These are phyloP conservation scores for Cataglyphis rosenhaueri DNA, from an alignment of 2,888 invertebrate species.

Conservation along the genomic window DNA sequence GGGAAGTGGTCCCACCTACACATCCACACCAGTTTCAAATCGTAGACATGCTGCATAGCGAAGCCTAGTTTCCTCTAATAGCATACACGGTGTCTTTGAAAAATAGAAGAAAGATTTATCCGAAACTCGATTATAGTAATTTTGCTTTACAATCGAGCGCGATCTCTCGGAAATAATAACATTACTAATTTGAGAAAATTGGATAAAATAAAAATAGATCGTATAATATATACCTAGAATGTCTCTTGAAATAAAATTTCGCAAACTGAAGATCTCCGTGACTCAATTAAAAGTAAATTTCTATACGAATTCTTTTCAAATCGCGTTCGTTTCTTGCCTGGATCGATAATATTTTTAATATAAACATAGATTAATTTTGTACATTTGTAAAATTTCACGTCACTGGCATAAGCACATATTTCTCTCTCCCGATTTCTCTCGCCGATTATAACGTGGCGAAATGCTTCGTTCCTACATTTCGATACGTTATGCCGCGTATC, in stretches of 20 bases:
- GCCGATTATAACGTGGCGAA: background rate
- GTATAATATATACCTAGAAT: background rate
- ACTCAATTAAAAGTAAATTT: background rate
- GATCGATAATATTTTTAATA: background rate
- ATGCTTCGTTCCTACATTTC: slow-evolving; percentile 20
- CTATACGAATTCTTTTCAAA: background rate
- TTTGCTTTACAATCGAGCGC: background rate
- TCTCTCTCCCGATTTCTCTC: background rate
- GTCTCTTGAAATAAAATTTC: background rate
- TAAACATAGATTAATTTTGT: background rate
- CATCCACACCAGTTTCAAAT: slow-evolving; percentile 44
- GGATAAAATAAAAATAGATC: background rate
- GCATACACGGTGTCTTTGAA: slow-evolving; percentile 5
- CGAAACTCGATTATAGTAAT: background rate
- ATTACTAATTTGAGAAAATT: background rate
- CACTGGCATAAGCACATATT: background rate
- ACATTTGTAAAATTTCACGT: background rate
- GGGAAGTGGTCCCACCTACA: slow-evolving; percentile 78
- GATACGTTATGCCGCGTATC: slow-evolving; percentile 11
- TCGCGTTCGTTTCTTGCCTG: no score
- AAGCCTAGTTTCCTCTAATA: slow-evolving; percentile 34
- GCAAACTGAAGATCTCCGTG: background rate
- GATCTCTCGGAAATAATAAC: background rate
- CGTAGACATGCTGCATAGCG: slow-evolving; percentile 22
- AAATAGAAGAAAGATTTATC: background rate